Evolutionary conservation across 2,888 invertebrate genomes (phyloP).

Genomic region (Micoletzkya japonica): DNA sequence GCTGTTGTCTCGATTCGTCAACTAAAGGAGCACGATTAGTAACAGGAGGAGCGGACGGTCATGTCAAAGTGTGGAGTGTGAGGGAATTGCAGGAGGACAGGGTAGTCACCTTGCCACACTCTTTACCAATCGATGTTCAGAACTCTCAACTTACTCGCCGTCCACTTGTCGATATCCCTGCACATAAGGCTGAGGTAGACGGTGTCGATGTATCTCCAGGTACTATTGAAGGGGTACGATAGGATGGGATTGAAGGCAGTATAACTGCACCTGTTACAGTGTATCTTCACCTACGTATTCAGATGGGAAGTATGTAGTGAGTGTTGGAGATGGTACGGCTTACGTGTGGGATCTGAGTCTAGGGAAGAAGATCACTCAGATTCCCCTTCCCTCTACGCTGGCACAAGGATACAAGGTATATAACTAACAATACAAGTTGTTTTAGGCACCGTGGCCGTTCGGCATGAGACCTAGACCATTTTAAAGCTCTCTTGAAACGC

Average conservation of each 20-base stretch:
- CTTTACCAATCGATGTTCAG: constrained; percentile 2
- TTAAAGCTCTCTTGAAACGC: no score
- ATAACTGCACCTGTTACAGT: no score
- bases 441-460: no score
- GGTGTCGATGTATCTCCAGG: constrained; percentile 47
- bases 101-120: no score
- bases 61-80: constrained; percentile 54
- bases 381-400: constrained; percentile 39
- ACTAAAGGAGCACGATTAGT: constrained; percentile 42
- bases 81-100: constrained; percentile 32
- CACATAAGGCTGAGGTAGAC: constrained; percentile 44
- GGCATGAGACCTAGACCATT: no score
- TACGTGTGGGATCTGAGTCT: constrained; percentile 43
- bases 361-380: constrained; percentile 40
- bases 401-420: constrained; percentile 39
- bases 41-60: constrained; percentile 58
- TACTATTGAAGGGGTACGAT: constrained; percentile 15
- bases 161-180: constrained; percentile 37
- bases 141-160: constrained; percentile 33
- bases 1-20: constrained; percentile 50
- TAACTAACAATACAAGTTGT: neutral
- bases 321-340: constrained; percentile 42
- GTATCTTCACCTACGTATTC: neutral
- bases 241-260: neutral
- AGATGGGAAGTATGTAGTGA: constrained; percentile 27